These are phyloP conservation scores for Cololabis saira DNA, from an alignment of 2,113 vertebrate genomes.

Conservation along the genomic window DNA sequence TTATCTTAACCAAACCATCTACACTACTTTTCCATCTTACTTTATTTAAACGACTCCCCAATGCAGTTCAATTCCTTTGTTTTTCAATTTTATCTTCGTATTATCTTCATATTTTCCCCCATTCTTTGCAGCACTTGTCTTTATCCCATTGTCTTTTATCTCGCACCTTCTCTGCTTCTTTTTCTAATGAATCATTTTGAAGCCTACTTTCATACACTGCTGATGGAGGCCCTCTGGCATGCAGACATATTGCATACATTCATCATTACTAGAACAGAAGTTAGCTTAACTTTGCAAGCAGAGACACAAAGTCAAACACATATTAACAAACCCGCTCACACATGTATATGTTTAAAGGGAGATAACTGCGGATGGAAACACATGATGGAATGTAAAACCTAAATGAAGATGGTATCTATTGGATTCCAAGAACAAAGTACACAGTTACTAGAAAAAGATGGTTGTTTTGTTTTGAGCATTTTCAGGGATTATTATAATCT, in stretches of 20 bases:
- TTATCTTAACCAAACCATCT: too few relatives aligned
- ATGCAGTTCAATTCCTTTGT: too few relatives aligned
- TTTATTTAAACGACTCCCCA: too few relatives aligned
- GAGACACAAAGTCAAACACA: conserved; percentile 31
- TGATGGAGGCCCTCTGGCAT: conserved; percentile 80
- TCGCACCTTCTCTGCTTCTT: not conserved
- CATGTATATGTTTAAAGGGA: conserved; percentile 28
- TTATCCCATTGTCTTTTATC: conserved; percentile 14
- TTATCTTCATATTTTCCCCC: not conserved
- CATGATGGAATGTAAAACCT: not conserved
- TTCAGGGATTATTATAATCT: too few relatives aligned
- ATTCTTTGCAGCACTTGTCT: conserved; percentile 15
- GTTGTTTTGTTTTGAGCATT: too few relatives aligned
- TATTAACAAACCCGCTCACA: conserved; percentile 29
- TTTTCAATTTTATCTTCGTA: too few relatives aligned
- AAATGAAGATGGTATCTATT: not conserved
- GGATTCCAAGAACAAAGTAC: too few relatives aligned
- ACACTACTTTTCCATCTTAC: too few relatives aligned
- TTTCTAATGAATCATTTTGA: conserved; percentile 78
- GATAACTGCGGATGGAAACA: not conserved
- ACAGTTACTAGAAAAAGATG: too few relatives aligned
- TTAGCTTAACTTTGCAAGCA: conserved; percentile 59
- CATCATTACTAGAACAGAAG: conserved; percentile 74
- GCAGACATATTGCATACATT: conserved; percentile 82
- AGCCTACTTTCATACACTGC: conserved; percentile 71